A percentile compares a stretch with the other conserved stretches of the same genome.
Evolutionary conservation across 2,888 invertebrate genomes (phyloP).

Genomic region (Chymomyza fuscimana): DNA sequence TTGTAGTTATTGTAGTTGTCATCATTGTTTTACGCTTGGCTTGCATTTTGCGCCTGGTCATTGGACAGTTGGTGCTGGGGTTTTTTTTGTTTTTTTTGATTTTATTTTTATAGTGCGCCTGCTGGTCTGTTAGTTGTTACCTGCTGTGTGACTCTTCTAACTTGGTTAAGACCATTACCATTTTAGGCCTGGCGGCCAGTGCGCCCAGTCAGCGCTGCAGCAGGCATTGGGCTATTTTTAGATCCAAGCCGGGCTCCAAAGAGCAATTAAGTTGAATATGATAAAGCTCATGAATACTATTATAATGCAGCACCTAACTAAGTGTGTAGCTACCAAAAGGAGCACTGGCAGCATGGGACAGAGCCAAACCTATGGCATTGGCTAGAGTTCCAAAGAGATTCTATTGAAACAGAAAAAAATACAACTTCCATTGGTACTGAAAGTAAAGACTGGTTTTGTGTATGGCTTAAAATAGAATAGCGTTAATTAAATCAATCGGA

Average conservation of each 20-base stretch:
- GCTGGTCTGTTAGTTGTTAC: neutral
- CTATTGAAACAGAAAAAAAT: neutral
- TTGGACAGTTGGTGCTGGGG: neutral
- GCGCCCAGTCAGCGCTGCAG: neutral
- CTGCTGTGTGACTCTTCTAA: conserved; percentile 1
- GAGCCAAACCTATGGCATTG: neutral
- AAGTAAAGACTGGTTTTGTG: neutral
- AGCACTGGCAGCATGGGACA: conserved; percentile 9
- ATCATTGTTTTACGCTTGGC: conserved; percentile 21
- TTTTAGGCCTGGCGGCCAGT: neutral
- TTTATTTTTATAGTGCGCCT: neutral
- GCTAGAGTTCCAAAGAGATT: neutral
- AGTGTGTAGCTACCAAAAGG: conserved; percentile 17
- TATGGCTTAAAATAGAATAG: neutral
- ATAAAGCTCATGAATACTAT: conserved; percentile 19
- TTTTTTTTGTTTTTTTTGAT: neutral
- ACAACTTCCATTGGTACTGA: neutral
- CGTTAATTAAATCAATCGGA: neutral
- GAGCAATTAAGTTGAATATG: conserved; percentile 26
- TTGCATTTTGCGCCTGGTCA: conserved; percentile 11
- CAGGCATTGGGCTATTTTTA: neutral
- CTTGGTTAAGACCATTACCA: neutral
- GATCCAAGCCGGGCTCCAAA: neutral
- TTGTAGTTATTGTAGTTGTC: neutral
- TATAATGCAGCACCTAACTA: neutral